A percentile compares a stretch with the other conserved stretches of the same genome.
phyloP scores from a whole-genome alignment of 2,888 invertebrate genomes.

The Drosophila suboccidentalis region DNA sequence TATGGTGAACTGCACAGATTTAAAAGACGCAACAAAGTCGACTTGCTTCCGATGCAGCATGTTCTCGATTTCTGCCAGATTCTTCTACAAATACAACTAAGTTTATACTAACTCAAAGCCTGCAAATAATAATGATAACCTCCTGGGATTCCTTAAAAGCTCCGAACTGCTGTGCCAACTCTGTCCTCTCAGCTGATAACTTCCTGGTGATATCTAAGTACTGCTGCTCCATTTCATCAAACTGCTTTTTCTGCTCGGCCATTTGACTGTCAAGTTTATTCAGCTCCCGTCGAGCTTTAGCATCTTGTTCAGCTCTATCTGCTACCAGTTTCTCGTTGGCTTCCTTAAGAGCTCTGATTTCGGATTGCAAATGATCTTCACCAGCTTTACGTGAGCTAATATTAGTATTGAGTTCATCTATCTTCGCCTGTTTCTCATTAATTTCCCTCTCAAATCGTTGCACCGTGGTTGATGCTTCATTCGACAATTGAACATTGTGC shows the following conservation, averaged over 20 bases:
- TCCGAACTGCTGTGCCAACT: not conserved
- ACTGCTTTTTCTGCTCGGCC: not conserved
- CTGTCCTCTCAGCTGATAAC: not conserved
- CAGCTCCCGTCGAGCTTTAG: not conserved
- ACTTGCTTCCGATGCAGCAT: slow-evolving; percentile 10
- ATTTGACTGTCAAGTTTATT: not conserved
- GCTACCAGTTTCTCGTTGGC: slow-evolving; percentile 1
- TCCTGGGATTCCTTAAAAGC: slow-evolving; percentile 1
- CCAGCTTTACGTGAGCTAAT: not conserved
- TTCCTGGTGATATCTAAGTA: not conserved
- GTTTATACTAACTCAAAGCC: not conserved
- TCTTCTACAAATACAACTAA: slow-evolving; percentile 11
- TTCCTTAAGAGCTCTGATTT: slow-evolving; percentile 11
- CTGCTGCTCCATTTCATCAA: slow-evolving; percentile 2
- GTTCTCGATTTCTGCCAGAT: not conserved
- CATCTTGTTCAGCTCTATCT: not conserved
- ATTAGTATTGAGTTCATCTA: not conserved
- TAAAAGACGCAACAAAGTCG: not conserved
- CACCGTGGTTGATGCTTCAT: not conserved
- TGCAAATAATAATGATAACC: slow-evolving; percentile 1
- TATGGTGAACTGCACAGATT: too few relatives aligned
- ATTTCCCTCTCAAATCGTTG: not conserved
- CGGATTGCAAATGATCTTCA: not conserved
- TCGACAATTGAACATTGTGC: not conserved
- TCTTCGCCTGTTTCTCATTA: not conserved